These are phyloP conservation scores for Cynodonichthys magdalenae DNA, from an alignment of 2,797 vertebrate genomes.

Conservation along the genomic window DNA sequence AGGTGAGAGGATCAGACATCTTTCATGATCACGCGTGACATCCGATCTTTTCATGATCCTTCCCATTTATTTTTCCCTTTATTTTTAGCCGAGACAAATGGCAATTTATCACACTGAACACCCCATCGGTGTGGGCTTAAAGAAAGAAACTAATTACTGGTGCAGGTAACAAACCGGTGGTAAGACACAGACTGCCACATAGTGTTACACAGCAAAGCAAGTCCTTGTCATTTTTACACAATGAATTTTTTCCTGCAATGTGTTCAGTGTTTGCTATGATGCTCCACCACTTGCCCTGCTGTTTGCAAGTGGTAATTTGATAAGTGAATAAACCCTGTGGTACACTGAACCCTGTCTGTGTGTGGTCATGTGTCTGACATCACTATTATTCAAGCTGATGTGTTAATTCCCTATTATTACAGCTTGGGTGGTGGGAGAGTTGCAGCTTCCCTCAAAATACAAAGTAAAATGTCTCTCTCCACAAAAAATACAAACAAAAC, in stretches of 20 bases:
- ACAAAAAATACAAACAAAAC: constrained; percentile 5
- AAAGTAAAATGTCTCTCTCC: constrained; percentile 19
- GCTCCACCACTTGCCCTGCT: constrained; percentile 6
- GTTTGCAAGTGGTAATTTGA: constrained; percentile 36
- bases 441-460: constrained; percentile 28
- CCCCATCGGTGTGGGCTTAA: background rate
- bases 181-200: background rate
- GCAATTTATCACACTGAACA: background rate
- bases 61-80: background rate
- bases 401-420: constrained; percentile 49
- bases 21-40: constrained; percentile 12
- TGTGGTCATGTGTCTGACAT: constrained; percentile 36
- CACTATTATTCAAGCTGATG: constrained; percentile 50
- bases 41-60: constrained; percentile 6
- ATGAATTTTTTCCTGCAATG: background rate
- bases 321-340: constrained; percentile 38
- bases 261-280: background rate
- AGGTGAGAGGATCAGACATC: constrained; percentile 11
- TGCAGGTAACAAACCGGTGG: background rate
- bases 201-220: background rate
- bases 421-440: constrained; percentile 27
- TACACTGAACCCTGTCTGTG: constrained; percentile 40
- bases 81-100: background rate
- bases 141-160: background rate
- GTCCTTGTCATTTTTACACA: background rate